Percentiles rank a stretch among this genome's conserved stretches.
These are phyloP conservation scores for Penaeus vannamei DNA, from an alignment of 1,140 invertebrate genomes.

Conservation along the genomic window DNA sequence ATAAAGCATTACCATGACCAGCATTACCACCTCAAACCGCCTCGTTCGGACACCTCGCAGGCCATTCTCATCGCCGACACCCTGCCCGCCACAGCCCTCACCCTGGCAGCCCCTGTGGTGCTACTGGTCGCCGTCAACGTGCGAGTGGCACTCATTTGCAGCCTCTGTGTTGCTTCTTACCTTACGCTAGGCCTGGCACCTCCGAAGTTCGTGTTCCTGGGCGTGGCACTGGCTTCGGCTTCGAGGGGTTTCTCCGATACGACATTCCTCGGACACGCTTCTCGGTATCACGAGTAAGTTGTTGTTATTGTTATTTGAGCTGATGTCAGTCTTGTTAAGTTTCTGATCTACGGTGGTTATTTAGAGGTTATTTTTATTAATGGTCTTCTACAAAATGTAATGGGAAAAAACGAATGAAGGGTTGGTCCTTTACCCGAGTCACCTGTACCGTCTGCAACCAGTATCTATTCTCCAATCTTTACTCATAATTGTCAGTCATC, in stretches of 20 bases:
- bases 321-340: not conserved
- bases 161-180: constrained; percentile 58
- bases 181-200: constrained; percentile 55
- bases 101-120: constrained; percentile 81
- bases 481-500: too few relatives aligned
- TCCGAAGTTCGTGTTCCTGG: constrained; percentile 50
- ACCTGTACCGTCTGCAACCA: too few relatives aligned
- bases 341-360: too few relatives aligned
- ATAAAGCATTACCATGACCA: too few relatives aligned
- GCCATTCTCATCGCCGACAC: constrained; percentile 88
- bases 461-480: too few relatives aligned
- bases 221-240: constrained; percentile 59
- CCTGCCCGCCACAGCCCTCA: constrained; percentile 82
- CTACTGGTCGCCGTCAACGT: constrained; percentile 24
- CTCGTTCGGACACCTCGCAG: constrained; percentile 85
- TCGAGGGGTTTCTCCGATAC: constrained; percentile 61
- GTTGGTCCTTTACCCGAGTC: too few relatives aligned
- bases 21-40: not conserved
- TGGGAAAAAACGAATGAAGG: too few relatives aligned
- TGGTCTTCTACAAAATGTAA: too few relatives aligned
- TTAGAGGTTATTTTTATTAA: not conserved
- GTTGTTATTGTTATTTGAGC: not conserved
- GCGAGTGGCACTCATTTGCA: constrained; percentile 40
- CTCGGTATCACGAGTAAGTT: constrained; percentile 59
- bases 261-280: constrained; percentile 58